These are phyloP conservation scores for Andrena chrysosceles DNA, from an alignment of 2,888 invertebrate species.

Conservation along the genomic window DNA sequence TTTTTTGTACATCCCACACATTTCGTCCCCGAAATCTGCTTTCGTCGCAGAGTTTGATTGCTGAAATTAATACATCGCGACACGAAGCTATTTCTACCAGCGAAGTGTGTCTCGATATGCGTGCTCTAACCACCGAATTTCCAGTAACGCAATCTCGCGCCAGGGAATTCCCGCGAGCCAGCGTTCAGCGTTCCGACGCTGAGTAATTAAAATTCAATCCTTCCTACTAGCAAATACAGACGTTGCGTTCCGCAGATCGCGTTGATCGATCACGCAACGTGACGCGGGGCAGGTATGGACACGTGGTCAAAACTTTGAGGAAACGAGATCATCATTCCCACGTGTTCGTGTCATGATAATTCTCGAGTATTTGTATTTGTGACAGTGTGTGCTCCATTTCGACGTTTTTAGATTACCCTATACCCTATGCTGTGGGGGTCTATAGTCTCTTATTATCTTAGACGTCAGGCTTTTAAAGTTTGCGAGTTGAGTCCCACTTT, in stretches of 20 bases:
- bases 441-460: no score
- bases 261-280: conserved; percentile 18
- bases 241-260: background rate
- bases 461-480: no score
- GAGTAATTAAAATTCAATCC: conserved; percentile 48
- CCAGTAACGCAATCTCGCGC: conserved; percentile 6
- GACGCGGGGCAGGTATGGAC: conserved; percentile 18
- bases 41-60: no score
- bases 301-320: conserved; percentile 19
- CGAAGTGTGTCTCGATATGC: background rate
- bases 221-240: background rate
- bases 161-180: conserved; percentile 6
- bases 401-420: background rate
- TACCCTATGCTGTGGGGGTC: no score
- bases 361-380: conserved; percentile 43
- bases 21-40: no score
- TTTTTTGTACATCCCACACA: no score
- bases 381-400: background rate
- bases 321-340: conserved; percentile 22
- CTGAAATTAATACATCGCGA: no score
- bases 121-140: conserved; percentile 27
- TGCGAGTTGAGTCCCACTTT: no score
- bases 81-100: background rate
- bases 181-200: conserved; percentile 8
- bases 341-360: conserved; percentile 35